Percentiles rank a stretch among this genome's conserved stretches.
phyloP scores from a whole-genome alignment of 2,888 invertebrate genomes.

The Tupiocoris notatus region DNA sequence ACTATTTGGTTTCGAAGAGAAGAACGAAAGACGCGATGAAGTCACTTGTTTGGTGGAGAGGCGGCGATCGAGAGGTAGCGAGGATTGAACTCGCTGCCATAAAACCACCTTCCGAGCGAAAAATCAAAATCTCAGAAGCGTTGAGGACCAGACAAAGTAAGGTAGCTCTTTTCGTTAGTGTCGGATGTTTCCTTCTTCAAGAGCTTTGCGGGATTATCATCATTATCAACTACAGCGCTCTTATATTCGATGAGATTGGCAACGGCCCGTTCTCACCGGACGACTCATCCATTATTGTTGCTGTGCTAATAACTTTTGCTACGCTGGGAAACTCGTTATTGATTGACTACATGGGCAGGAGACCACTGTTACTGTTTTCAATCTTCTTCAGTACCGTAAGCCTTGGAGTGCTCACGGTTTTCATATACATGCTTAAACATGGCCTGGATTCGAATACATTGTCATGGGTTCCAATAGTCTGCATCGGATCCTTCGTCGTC shows the following conservation, averaged over 20 bases:
- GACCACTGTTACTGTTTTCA: too few relatives aligned
- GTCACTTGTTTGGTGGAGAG: slow-evolving; percentile 12
- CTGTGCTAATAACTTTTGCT: neutral
- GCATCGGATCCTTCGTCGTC: too few relatives aligned
- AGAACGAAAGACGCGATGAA: too few relatives aligned
- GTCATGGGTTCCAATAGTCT: too few relatives aligned
- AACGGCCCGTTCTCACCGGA: neutral
- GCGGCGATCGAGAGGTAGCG: neutral
- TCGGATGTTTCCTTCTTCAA: neutral
- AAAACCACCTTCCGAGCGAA: too few relatives aligned
- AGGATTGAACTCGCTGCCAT: neutral
- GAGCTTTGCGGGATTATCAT: neutral
- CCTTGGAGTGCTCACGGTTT: too few relatives aligned
- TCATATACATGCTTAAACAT: too few relatives aligned
- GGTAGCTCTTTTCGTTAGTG: neutral
- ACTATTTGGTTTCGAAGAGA: slow-evolving; percentile 3
- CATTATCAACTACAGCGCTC: neutral
- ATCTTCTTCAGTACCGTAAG: too few relatives aligned
- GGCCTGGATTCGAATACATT: too few relatives aligned
- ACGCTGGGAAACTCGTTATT: neutral
- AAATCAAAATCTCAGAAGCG: neutral
- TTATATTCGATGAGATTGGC: too few relatives aligned
- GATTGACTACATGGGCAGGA: slow-evolving; percentile 13
- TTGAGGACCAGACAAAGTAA: neutral
- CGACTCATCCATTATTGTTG: slow-evolving; percentile 4